These are phyloP conservation scores for Oriolus oriolus DNA, from an alignment of 2,113 vertebrate species.

Conservation along the genomic window DNA sequence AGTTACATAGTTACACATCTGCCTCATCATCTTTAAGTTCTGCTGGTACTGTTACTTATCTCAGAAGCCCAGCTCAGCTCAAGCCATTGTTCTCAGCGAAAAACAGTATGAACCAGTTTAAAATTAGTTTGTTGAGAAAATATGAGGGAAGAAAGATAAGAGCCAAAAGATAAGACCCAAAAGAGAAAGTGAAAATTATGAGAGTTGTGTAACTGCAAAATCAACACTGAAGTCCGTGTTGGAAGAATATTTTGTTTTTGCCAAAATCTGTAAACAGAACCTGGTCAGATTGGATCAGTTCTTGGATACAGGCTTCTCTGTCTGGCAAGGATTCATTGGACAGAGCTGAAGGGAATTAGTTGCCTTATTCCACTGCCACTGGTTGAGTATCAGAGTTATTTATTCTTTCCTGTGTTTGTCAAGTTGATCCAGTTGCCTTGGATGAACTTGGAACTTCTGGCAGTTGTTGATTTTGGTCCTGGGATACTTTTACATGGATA, in stretches of 20 bases:
- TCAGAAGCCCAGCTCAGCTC: not conserved
- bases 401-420: not conserved
- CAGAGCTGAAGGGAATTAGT: not conserved
- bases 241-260: not conserved
- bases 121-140: not conserved
- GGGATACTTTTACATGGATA: not conserved
- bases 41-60: not conserved
- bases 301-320: not conserved
- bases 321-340: not conserved
- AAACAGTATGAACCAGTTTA: not conserved
- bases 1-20: not conserved
- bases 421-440: not conserved
- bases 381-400: not conserved
- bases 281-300: not conserved
- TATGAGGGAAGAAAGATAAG: not conserved
- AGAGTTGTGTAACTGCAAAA: not conserved
- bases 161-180: not conserved
- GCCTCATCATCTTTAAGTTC: not conserved
- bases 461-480: not conserved
- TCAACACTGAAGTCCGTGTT: not conserved
- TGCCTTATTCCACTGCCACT: not conserved
- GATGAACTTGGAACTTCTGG: not conserved
- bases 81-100: not conserved
- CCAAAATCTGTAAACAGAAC: not conserved
- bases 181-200: not conserved